Evolutionary conservation across 2,113 vertebrate genomes (phyloP), one percentile per base, ranked within the genome.

Genomic region (Lethenteron reissneri): DNA sequence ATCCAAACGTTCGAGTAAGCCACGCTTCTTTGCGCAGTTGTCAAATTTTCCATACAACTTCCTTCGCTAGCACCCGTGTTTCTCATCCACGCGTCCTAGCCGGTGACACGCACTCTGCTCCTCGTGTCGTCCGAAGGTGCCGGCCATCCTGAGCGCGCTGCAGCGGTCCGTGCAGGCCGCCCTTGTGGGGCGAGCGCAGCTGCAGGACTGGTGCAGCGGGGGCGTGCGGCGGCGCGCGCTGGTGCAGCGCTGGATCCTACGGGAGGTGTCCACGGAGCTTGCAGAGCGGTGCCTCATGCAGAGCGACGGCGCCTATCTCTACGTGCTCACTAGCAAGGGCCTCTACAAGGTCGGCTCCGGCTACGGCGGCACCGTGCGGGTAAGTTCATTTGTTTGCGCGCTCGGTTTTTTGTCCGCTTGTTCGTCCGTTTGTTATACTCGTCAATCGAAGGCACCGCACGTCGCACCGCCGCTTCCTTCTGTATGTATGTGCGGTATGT

Each of bases 131-230:
- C 64, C 10, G 64, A 17, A 99, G 94, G 92, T 99, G 78, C 94
- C 94, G 81, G 89, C 84, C 71, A 99, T 99, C 76, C 81, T 99
- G 75, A 96, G 90, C 17, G 91, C 92, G 3, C 84, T 99, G 62
- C 94, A 99, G 77, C 84, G 94, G 78, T 97, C 92, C 69, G 92
- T 99, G 3, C 94, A 99, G 77, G 94, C 94, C 4, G 92, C 97
- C 75, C 81, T 99, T 75, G 94, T 99, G 74, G 94, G 94, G 70
- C 97, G 97, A 81, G 90, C 95, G 75, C 92, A 99, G 80, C 95
- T 99, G 80, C 94, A 99, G 77, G 94, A 99, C 77, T 99, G 94
- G 94, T 95, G 97, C 77, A 90, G 90, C 74, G 97, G 90, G 74
- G 94, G 94, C 62, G 96, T 99, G 83, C 97, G 97, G 81, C 90